Evolutionary conservation across 2,113 vertebrate species (phyloP).

Genomic region (Chaetodon auriga): DNA sequence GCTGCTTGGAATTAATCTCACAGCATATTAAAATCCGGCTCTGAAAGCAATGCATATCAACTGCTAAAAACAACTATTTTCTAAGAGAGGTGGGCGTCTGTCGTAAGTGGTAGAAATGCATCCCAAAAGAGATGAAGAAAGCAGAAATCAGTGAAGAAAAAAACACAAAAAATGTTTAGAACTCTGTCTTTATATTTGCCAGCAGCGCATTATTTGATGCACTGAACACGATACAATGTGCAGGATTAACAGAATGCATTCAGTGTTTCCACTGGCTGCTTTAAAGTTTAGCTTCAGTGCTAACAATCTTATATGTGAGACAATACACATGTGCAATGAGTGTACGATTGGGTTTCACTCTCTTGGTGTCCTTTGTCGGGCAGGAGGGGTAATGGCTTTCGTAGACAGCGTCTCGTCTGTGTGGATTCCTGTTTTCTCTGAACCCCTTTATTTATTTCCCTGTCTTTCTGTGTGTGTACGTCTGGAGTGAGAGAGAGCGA

Average conservation of each 20-base stretch:
- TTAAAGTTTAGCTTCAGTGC: background rate
- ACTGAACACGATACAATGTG: background rate
- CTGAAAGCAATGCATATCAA: conserved; percentile 68
- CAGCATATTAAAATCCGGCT: conserved; percentile 66
- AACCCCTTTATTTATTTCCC: conserved; percentile 28
- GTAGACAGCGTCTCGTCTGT: background rate
- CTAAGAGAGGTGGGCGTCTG: conserved; percentile 30
- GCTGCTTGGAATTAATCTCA: conserved; percentile 75
- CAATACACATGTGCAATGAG: background rate
- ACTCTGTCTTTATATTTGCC: background rate
- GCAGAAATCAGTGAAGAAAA: background rate
- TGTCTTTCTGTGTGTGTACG: background rate
- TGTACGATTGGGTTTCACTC: background rate
- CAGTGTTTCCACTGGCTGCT: background rate
- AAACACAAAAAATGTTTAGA: background rate
- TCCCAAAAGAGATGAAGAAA: conserved; percentile 5
- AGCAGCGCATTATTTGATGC: background rate
- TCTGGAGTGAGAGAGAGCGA: conserved; percentile 39
- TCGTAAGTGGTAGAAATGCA: conserved; percentile 16
- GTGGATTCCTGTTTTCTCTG: background rate
- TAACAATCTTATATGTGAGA: background rate
- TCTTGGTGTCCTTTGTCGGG: conserved; percentile 9
- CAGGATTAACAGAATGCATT: background rate
- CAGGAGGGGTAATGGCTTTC: conserved; percentile 3
- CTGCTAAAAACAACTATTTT: conserved; percentile 54